A percentile compares a stretch with the other conserved stretches of the same genome.
Evolutionary conservation across 1,140 invertebrate species (phyloP).

Genomic region (Saccostrea echinata): DNA sequence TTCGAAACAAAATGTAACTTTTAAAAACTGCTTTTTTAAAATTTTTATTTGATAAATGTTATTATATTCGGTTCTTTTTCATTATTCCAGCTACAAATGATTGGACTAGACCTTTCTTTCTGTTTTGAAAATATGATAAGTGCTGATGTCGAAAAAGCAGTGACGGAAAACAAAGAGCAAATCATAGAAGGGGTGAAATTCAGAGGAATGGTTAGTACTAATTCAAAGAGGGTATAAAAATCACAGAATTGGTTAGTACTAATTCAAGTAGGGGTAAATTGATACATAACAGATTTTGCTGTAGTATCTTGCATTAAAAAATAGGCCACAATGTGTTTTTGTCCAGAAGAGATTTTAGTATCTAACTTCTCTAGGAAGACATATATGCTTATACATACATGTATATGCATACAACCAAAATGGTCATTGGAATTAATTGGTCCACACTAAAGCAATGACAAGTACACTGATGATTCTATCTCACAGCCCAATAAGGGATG

Average conservation of each 20-base stretch:
- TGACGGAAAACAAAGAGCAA: constrained; percentile 87
- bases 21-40: background rate
- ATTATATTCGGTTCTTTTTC: constrained; percentile 5
- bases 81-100: constrained; percentile 83
- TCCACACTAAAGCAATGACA: too few relatives aligned
- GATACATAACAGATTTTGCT: too few relatives aligned
- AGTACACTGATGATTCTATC: too few relatives aligned
- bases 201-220: constrained; percentile 82
- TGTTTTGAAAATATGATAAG: constrained; percentile 90
- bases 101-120: constrained; percentile 91
- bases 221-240: constrained; percentile 87
- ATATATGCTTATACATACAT: too few relatives aligned
- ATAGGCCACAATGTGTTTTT: too few relatives aligned
- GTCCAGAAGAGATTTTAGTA: too few relatives aligned
- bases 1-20: background rate
- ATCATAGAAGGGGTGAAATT: constrained; percentile 88
- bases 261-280: constrained; percentile 82
- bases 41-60: background rate
- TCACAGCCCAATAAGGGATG: too few relatives aligned
- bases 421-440: too few relatives aligned
- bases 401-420: too few relatives aligned
- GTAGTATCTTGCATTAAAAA: too few relatives aligned
- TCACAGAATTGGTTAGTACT: constrained; percentile 81
- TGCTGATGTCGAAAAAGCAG: constrained; percentile 83
- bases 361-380: too few relatives aligned